Conservation (phyloP, 2,888 invertebrate genomes). For the Plagodis dolabraria region DNA sequence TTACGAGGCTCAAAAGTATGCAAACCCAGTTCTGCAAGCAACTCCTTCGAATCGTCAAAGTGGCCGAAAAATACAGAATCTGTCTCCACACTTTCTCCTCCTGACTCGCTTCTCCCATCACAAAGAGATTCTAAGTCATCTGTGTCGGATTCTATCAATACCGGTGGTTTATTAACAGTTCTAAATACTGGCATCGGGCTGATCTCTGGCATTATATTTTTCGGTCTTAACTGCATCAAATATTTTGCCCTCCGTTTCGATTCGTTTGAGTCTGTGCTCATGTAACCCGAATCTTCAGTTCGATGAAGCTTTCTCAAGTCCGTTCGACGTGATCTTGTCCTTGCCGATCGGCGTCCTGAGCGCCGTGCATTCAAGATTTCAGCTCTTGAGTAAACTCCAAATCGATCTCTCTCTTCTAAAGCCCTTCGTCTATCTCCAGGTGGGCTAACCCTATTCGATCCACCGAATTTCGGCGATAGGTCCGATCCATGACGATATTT, state of each 20-base stretch:
- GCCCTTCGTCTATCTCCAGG: constrained; percentile 63
- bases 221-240: constrained; percentile 74
- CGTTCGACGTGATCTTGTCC: constrained; percentile 71
- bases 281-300: constrained; percentile 92
- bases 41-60: constrained; percentile 80
- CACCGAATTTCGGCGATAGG: constrained; percentile 55
- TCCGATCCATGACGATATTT: constrained; percentile 65
- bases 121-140: constrained; percentile 91
- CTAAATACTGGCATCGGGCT: constrained; percentile 46
- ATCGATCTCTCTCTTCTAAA: constrained; percentile 71
- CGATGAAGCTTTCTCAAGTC: constrained; percentile 72
- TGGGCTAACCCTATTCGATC: constrained; percentile 60
- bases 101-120: constrained; percentile 93
- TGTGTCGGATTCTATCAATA: constrained; percentile 84
- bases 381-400: constrained; percentile 59
- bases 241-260: constrained; percentile 80
- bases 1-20: constrained; percentile 57
- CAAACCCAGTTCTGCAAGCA: constrained; percentile 69
- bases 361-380: constrained; percentile 69
- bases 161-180: constrained; percentile 54
- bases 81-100: constrained; percentile 94
- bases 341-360: constrained; percentile 70
- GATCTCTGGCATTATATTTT: constrained; percentile 54
- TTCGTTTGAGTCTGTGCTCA: constrained; percentile 92
- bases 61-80: constrained; percentile 94